Conservation (phyloP, 2,797 vertebrate genomes). For the Xenopus petersii region DNA sequence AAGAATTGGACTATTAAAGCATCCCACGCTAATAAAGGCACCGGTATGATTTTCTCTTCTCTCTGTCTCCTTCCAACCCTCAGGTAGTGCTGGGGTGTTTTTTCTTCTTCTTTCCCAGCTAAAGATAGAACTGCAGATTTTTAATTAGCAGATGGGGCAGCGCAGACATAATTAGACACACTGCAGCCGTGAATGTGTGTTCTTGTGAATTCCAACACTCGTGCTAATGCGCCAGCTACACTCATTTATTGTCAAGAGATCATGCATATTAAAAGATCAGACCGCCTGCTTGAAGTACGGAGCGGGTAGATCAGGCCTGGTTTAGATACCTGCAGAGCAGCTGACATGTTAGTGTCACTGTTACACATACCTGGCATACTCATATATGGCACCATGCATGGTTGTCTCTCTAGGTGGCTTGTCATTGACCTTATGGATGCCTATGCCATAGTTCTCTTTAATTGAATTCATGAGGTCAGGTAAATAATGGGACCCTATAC, state of each 20-base stretch:
- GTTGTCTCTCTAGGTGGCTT: too few species aligned
- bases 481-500: too few species aligned
- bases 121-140: constrained; percentile 35
- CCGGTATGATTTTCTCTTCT: background rate
- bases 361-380: background rate
- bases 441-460: too few species aligned
- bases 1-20: background rate
- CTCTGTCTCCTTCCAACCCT: constrained; percentile 14
- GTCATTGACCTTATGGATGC: too few species aligned
- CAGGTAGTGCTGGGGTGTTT: constrained; percentile 4
- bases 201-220: constrained; percentile 30
- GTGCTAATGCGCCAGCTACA: constrained; percentile 24
- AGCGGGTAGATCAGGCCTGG: constrained; percentile 12
- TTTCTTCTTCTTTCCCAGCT: background rate
- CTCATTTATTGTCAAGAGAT: constrained; percentile 23
- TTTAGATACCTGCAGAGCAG: constrained; percentile 4
- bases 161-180: constrained; percentile 19
- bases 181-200: constrained; percentile 25
- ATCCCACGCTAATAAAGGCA: background rate
- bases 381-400: too few species aligned
- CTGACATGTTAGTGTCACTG: background rate
- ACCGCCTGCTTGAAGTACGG: background rate
- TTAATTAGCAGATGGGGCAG: constrained; percentile 46
- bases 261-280: constrained; percentile 24
- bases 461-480: too few species aligned